Base-by-base conservation (phyloP, 2,888 invertebrate genomes). In the Seladonia tumulorum region DNA sequence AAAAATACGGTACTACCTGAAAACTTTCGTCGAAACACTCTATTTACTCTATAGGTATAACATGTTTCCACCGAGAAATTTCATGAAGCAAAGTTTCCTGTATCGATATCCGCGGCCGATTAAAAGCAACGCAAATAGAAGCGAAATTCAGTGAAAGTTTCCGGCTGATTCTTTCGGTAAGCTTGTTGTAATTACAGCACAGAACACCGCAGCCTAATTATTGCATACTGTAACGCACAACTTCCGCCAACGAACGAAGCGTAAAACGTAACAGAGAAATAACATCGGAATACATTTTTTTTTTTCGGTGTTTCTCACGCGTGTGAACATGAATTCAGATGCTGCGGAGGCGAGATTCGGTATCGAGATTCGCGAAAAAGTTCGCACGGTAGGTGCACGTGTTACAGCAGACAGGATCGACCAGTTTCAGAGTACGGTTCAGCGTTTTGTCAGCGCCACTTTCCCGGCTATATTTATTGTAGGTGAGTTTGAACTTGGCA, bases 401-500 rank as follows among this genome's bases (percentile, higher is more conserved):
- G 39, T 80, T 68, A 35, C 45, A 16, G 29, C 70, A 75, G 10
- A n/a, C 10, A 14, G 25, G 60, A 77, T 81, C 66, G 49, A 66
- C 76, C 63, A 70, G 79, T 70, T 79, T 47, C 53, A 53, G 8
- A 12, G 22, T n/a, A 53, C 68, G 47, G 79, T 39, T 71, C 25
- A 10, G 29, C 66, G 16, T 63, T 76, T 68, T 73, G 80, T 78
- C 79, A 18, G 79, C 76, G 29, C 35, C 57, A 25, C n/a, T 82
- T 79, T 66, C 79, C 57, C 57, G 49, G 10, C 29, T 53, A 74
- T 82, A 83, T 85, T 87, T 85, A 87, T 85, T 77, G 87, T 85
- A 79, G 39, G 71, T 71, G 81, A 79, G 85, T 81, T 82, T 90
- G 90, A 90, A 90, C 91, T 90, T 90, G 91, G 84, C 89, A 90